Evolutionary conservation across 2,113 vertebrate genomes (phyloP).

Genomic region (Podocnemis expansa): DNA sequence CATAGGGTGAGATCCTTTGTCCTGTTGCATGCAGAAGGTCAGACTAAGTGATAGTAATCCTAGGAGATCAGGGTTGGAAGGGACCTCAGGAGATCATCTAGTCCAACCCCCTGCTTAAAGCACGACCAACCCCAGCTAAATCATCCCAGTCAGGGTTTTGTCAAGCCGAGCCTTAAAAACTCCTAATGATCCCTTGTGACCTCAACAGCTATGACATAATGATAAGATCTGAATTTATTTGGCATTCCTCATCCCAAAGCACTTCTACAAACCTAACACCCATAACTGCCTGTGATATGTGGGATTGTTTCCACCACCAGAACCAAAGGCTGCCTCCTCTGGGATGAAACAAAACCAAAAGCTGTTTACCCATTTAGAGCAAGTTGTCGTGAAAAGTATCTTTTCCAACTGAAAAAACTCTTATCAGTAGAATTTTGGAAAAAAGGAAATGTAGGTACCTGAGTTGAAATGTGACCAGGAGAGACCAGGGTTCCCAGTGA

Average conservation of each 20-base stretch:
- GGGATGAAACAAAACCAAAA: background rate
- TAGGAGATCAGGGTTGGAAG: background rate
- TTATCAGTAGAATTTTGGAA: background rate
- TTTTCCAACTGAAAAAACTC: background rate
- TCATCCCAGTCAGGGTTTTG: too few species aligned
- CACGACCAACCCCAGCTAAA: too few species aligned
- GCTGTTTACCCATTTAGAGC: background rate
- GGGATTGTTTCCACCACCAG: background rate
- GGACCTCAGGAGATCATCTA: too few species aligned
- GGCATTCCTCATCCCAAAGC: slow-evolving; percentile 27
- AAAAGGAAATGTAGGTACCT: background rate
- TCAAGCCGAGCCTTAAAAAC: too few species aligned
- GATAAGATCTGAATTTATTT: slow-evolving; percentile 37
- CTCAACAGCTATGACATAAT: background rate
- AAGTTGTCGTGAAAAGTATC: background rate
- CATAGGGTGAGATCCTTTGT: slow-evolving; percentile 12
- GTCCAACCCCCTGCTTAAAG: too few species aligned
- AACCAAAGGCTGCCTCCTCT: background rate
- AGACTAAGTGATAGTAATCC: background rate
- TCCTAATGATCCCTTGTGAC: background rate
- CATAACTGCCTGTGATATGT: background rate
- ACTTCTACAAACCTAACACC: background rate
- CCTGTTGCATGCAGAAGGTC: background rate
- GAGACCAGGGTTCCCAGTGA: background rate
- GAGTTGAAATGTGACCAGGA: background rate